Conservation (phyloP, 2,888 invertebrate species). For the Drosophila niveifrons region DNA sequence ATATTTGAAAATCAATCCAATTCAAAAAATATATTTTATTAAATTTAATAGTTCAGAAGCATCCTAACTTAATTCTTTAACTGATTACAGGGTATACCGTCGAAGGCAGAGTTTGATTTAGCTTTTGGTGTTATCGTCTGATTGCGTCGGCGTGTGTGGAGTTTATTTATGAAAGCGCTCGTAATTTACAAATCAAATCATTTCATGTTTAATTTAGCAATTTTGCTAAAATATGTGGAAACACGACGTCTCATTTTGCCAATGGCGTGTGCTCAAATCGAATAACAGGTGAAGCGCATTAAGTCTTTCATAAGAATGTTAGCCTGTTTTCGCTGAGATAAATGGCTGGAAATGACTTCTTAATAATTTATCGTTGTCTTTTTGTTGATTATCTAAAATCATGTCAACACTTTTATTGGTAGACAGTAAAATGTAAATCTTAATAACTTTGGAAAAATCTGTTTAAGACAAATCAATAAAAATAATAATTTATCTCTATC, state of each 20-base stretch:
- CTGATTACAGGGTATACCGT: not conserved
- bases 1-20: not conserved
- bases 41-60: not conserved
- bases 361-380: not conserved
- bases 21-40: not conserved
- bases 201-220: constrained; percentile 45
- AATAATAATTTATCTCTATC: not conserved
- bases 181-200: constrained; percentile 55
- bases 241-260: constrained; percentile 28
- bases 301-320: not conserved
- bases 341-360: not conserved
- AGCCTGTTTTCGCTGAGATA: not conserved
- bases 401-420: not conserved
- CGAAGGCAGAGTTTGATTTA: not conserved
- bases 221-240: constrained; percentile 34
- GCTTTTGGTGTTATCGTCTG: constrained; percentile 2
- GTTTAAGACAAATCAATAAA: not conserved
- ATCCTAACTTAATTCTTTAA: not conserved
- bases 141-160: constrained; percentile 49
- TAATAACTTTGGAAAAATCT: not conserved
- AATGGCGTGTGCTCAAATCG: not conserved
- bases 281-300: not conserved
- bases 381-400: not conserved
- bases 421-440: not conserved
- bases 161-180: constrained; percentile 52